Evolutionary conservation across 2,797 vertebrate species (phyloP).

Genomic region (Ambastaia sidthimunki): DNA sequence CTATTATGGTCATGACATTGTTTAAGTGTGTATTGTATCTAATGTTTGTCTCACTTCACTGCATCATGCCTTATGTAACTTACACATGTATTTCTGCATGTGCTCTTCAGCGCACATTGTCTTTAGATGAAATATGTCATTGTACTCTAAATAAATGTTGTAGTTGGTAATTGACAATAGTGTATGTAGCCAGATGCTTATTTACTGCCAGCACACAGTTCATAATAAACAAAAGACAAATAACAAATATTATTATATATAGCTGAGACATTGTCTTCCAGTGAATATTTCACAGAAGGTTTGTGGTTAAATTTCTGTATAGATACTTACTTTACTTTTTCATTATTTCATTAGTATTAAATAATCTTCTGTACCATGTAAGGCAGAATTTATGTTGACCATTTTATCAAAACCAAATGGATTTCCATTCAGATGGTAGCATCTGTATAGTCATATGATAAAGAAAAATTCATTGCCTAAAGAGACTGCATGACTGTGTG

Average conservation of each 20-base stretch:
- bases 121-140: constrained; percentile 47
- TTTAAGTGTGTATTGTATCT: constrained; percentile 29
- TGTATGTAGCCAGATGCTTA: not conserved
- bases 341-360: no score
- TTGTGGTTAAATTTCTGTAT: no score
- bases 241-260: not conserved
- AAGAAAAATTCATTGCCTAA: no score
- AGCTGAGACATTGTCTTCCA: not conserved
- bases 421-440: not conserved
- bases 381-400: not conserved
- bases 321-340: no score
- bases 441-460: no score
- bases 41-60: constrained; percentile 13
- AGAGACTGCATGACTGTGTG: no score
- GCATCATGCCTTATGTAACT: constrained; percentile 37
- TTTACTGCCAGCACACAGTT: not conserved
- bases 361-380: not conserved
- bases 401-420: not conserved
- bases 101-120: constrained; percentile 31
- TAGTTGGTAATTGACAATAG: constrained; percentile 24
- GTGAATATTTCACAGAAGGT: not conserved
- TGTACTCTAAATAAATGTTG: constrained; percentile 44
- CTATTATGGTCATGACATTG: constrained; percentile 5
- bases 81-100: constrained; percentile 50
- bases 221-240: not conserved